phyloP scores from a whole-genome alignment of 2,888 invertebrate species.

The Caenorhabditis plicata region DNA sequence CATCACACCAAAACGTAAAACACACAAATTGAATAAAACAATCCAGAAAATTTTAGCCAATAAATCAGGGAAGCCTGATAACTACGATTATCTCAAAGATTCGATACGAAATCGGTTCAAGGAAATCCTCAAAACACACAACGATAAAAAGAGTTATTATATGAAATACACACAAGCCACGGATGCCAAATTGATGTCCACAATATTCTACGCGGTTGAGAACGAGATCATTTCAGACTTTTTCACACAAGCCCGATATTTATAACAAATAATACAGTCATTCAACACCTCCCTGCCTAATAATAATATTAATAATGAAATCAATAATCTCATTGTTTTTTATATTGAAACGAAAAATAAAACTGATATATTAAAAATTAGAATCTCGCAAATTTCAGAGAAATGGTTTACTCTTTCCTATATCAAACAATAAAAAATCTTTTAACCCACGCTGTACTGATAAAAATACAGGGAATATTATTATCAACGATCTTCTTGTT shows the following conservation, averaged over 20 bases:
- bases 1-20: constrained; percentile 8
- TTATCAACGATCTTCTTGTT: too few relatives aligned
- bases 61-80: constrained; percentile 25
- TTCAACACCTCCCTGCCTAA: background rate
- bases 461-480: too few relatives aligned
- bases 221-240: constrained; percentile 44
- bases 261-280: constrained; percentile 3
- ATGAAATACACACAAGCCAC: constrained; percentile 57
- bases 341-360: background rate
- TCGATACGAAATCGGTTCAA: constrained; percentile 33
- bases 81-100: constrained; percentile 31
- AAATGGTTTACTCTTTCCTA: background rate
- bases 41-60: constrained; percentile 1
- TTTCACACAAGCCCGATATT: constrained; percentile 23
- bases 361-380: too few relatives aligned
- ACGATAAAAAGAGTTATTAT: constrained; percentile 36
- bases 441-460: too few relatives aligned
- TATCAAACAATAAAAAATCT: constrained; percentile 2
- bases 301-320: too few relatives aligned
- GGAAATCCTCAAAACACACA: constrained; percentile 35
- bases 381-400: too few relatives aligned
- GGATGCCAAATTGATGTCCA: constrained; percentile 58
- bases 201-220: constrained; percentile 56
- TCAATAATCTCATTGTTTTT: too few relatives aligned
- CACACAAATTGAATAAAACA: background rate